phyloP scores from a whole-genome alignment of 1,140 invertebrate species.

The Neodiprion virginianus region DNA sequence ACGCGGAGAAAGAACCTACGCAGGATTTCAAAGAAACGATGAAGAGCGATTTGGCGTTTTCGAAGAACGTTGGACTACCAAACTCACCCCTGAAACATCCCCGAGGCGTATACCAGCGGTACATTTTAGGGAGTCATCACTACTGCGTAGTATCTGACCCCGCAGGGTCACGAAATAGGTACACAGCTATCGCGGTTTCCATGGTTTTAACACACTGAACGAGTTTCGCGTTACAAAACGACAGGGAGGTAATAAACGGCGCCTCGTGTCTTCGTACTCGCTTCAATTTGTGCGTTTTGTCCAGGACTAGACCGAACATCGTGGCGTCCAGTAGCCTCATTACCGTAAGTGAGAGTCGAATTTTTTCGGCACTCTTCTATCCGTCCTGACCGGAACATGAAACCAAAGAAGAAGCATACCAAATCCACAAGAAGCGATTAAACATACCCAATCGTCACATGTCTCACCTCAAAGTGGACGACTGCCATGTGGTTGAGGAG shows the following conservation, averaged over 20 bases:
- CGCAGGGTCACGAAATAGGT: conserved; percentile 64
- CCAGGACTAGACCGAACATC: conserved; percentile 72
- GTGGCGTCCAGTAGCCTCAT: conserved; percentile 76
- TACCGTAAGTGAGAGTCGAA: conserved; percentile 74
- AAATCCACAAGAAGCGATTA: background rate
- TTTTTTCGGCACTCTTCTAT: conserved; percentile 69
- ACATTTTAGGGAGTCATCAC: conserved; percentile 62
- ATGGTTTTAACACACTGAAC: conserved; percentile 47
- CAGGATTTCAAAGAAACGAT: background rate
- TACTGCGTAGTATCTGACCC: conserved; percentile 72
- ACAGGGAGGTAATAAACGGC: background rate
- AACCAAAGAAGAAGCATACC: background rate
- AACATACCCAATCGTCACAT: background rate
- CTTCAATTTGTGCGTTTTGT: conserved; percentile 69
- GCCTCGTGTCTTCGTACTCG: conserved; percentile 36
- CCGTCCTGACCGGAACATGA: conserved; percentile 51
- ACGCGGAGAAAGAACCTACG: conserved; percentile 76
- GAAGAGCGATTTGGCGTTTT: too few relatives aligned
- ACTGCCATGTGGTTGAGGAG: conserved; percentile 71
- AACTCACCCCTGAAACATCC: conserved; percentile 64
- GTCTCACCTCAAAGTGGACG: conserved; percentile 67
- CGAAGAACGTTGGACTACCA: background rate
- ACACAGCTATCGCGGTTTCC: conserved; percentile 68
- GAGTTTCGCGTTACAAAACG: background rate
- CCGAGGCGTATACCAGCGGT: conserved; percentile 69